Evolutionary conservation across 2,113 vertebrate species (phyloP).

Genomic region (Alosa alosa): DNA sequence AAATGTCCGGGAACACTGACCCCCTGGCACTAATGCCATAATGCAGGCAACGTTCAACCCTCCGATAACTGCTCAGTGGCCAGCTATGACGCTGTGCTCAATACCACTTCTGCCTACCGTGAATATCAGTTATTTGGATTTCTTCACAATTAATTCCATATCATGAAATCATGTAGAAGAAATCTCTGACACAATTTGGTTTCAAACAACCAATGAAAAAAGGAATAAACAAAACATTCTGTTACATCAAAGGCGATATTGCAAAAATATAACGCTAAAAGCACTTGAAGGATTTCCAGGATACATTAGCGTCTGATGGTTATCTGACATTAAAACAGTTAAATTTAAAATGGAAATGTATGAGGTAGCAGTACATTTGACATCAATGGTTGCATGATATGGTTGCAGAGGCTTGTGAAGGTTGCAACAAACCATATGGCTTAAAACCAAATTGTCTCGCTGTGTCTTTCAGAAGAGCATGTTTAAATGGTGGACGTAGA

Average conservation of each 20-base stretch:
- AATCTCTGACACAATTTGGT: neutral
- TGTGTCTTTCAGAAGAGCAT: constrained; percentile 63
- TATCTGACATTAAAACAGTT: neutral
- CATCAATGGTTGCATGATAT: neutral
- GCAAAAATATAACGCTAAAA: neutral
- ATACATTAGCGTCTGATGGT: neutral
- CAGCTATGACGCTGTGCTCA: neutral
- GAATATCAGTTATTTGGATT: neutral
- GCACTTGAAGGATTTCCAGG: neutral
- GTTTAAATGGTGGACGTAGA: constrained; percentile 39
- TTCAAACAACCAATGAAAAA: neutral
- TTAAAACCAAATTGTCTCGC: constrained; percentile 58
- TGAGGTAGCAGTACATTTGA: neutral
- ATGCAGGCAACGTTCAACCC: neutral
- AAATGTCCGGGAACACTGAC: neutral
- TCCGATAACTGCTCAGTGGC: neutral
- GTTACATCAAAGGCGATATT: neutral
- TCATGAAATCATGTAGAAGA: neutral
- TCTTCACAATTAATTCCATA: neutral
- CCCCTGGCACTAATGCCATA: neutral
- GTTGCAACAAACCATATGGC: constrained; percentile 48
- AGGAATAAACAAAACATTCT: neutral
- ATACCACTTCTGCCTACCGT: neutral
- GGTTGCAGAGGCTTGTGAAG: neutral
- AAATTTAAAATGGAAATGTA: neutral